Conservation (phyloP, 1,140 invertebrate genomes). For the Penaeus japonicus region DNA sequence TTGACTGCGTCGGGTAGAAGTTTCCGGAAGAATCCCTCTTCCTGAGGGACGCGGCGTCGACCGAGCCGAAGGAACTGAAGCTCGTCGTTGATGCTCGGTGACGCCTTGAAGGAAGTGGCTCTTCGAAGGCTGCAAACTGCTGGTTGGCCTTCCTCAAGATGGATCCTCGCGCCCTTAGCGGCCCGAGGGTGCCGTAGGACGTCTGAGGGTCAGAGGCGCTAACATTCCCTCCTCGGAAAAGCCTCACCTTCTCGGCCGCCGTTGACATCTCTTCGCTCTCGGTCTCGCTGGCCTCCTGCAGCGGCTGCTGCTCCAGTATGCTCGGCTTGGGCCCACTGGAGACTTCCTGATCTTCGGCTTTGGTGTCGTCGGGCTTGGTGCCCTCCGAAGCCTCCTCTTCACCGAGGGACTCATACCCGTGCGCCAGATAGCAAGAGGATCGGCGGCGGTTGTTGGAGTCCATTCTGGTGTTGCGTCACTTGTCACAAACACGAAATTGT, state of each 20-base stretch:
- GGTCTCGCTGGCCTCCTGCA: background rate
- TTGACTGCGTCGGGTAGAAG: slow-evolving; percentile 8
- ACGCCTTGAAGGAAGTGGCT: background rate
- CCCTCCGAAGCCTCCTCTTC: background rate
- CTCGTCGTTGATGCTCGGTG: background rate
- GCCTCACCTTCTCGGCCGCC: too few relatives aligned
- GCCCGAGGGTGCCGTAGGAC: background rate
- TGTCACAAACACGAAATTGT: too few relatives aligned
- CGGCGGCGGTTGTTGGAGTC: background rate
- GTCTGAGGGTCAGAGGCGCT: background rate
- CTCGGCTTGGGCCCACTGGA: background rate
- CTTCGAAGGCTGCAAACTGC: background rate
- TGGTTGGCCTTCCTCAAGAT: slow-evolving; percentile 11
- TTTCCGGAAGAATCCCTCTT: slow-evolving; percentile 16
- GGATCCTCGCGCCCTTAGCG: background rate
- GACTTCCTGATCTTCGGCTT: too few relatives aligned
- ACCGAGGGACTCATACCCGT: background rate
- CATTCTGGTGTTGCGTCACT: too few relatives aligned
- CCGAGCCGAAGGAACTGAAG: background rate
- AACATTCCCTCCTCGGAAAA: too few relatives aligned
- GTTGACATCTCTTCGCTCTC: background rate
- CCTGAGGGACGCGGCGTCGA: background rate
- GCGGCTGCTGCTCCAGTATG: background rate
- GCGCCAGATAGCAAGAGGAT: background rate
- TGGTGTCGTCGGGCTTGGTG: too few relatives aligned